Conservation (phyloP, 2,113 vertebrate species). For the Nannospalax galili region DNA sequence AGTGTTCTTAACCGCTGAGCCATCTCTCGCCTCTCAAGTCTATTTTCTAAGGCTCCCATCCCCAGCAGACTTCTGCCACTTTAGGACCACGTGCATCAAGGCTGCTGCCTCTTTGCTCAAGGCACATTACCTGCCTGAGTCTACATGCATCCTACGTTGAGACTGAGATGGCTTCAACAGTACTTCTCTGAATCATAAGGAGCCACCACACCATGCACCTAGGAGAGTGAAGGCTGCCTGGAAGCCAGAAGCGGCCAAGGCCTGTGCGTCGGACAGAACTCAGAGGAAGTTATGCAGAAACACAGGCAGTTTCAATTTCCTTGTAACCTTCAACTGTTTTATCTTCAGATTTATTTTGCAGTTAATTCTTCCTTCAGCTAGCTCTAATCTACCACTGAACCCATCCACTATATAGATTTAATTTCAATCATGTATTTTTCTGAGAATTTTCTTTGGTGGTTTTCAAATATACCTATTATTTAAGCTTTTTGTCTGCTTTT, state of each 20-base stretch:
- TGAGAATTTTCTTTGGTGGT: not conserved
- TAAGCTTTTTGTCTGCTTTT: not conserved
- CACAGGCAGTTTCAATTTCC: not conserved
- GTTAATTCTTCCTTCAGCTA: not conserved
- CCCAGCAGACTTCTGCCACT: not conserved
- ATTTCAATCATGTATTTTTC: not conserved
- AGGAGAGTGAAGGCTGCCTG: not conserved
- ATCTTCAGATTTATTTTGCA: not conserved
- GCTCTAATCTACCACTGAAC: not conserved
- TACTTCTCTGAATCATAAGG: not conserved
- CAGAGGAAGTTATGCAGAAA: not conserved
- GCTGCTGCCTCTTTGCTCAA: not conserved
- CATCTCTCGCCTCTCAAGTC: not conserved
- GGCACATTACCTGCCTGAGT: not conserved
- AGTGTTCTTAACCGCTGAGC: too few relatives aligned
- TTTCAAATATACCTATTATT: not conserved
- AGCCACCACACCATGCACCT: not conserved
- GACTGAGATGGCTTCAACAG: not conserved
- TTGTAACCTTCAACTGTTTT: not conserved
- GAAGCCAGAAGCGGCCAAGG: not conserved
- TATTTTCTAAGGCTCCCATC: not conserved
- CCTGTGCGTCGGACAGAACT: not conserved
- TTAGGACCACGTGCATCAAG: not conserved
- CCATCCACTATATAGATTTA: not conserved
- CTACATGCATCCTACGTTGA: not conserved